Percentiles rank a stretch among this genome's conserved stretches.
phyloP scores from a whole-genome alignment of 2,113 vertebrate species.

The Vidua macroura region DNA sequence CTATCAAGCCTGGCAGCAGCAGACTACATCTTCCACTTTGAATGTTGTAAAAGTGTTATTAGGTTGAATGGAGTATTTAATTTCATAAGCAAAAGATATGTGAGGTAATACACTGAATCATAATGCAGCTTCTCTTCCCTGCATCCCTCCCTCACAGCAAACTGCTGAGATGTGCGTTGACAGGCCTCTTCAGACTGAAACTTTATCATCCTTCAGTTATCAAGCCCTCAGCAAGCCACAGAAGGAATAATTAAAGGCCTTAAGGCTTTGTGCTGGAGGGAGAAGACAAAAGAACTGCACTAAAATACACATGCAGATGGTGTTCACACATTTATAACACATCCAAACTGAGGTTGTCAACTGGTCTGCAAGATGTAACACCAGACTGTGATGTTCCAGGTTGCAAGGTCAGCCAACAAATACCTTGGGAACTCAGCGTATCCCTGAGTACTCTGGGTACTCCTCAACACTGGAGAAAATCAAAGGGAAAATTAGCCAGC shows the following conservation, averaged over 20 bases:
- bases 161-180: neutral
- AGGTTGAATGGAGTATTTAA: neutral
- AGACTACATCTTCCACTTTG: neutral
- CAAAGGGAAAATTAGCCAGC: constrained; percentile 14
- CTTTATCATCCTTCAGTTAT: neutral
- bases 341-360: neutral
- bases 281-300: neutral
- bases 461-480: neutral
- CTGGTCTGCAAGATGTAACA: neutral
- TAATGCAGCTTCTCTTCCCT: neutral
- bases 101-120: neutral
- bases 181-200: neutral
- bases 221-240: neutral
- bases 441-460: neutral
- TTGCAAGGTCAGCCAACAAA: constrained; percentile 12
- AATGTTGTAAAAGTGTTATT: neutral
- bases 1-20: neutral
- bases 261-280: neutral
- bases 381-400: neutral
- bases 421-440: neutral
- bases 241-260: neutral
- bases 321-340: neutral
- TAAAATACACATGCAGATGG: neutral
- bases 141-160: neutral
- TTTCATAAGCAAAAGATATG: neutral